Evolutionary conservation across 37 sponge, comb jelly and placozoan genomes (phyloP), one percentile per base, ranked within the genome.

Genomic region (Beroe ovata): DNA sequence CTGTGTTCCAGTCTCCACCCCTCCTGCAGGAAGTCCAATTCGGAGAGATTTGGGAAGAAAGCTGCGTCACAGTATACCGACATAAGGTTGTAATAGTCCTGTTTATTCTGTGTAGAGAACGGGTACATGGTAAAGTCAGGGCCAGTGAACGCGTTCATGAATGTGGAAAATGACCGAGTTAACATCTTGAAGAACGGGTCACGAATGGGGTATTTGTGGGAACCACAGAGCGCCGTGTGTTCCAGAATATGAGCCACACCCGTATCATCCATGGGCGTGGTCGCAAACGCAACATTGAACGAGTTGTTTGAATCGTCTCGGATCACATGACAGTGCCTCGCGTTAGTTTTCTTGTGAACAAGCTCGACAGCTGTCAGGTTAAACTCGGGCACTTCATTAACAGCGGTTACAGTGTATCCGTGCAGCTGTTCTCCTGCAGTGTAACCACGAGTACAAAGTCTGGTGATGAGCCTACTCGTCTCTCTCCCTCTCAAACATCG

Each of bases 161-260:
- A 97, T 20, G 95, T 95, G 21, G 96, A 61, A 26, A 97, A 89
- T n/a, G 96, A 94, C 0, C 99, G 91, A 16, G 89, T 94, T 29
- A 97, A 72, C 99, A 97, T 97, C 71, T 95, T 97, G 64, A 97
- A 97, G 93, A 97, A 97, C 0, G 96, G 96, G 42, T 97, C 96
- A n/a, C 99, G 71, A 29, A 94, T 91, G 32, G 99, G 99, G 64
- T 91, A 97, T 25, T 89, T 62, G 16, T 62, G 30, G 0, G 99
- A 97, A n/a, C 99, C 99, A 93, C 96, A 95, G 21, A 97, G 90
- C 0, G 91, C 91, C 8, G 96, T 94, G 88, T 97, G 99, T 58
- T 97, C 99, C 71, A 97, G 90, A 21, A 97, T 97, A 72, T 97
- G 99, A 11, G 99, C 88, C 33, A 95, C 96, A 18, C 99, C 99